Base-by-base conservation (phyloP, 2,113 vertebrate genomes). In the Chamaetylas fuelleborni region DNA sequence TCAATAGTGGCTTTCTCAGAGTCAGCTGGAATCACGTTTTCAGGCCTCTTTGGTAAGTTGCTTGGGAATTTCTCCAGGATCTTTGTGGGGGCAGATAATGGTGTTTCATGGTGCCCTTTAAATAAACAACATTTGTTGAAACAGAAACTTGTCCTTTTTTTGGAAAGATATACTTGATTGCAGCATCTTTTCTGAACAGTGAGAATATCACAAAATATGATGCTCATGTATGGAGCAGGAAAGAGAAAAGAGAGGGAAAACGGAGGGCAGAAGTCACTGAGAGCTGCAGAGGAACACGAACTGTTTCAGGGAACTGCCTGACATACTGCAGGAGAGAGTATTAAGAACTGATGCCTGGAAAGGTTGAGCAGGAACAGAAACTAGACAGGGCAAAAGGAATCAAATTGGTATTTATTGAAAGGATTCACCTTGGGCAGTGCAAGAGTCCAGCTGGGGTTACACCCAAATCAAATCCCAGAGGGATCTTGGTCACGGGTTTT, bases 71-170 rank as follows among this genome's bases (percentile, higher is more conserved):
- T 98, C 96, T 99, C 99, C 95, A 99, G 97, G 95, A 99, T 98
- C 97, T 99, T 99, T 43, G 97, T 99, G 38, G 99, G 99, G 6
- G 99, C 99, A 43, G 99, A 99, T 48, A 99, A 98, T 0, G 99
- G 99, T 3, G 98, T 99, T 97, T 99, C 99, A 20, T 99, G 99
- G 94, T 99, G 99, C 80, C 99, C 99, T 99, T 84, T 43, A 53
- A 61, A 96, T 57, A 94, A 77, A 95, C 96, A 58, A 86, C 23
- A 77, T 25, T 66, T 57, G 56, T 56, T 95, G n/a, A 95, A 93
- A 92, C 17, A 72, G 61, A 61, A 82, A 62, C 10, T 65, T 73
- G 11, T 47, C 24, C 11, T 43, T 42, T 61, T 85, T 48, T 58
- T 17, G 31, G 45, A 65, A 77, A 89, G 17, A 51, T 43, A 47